These are phyloP conservation scores for Bombus breviceps DNA, from an alignment of 1,140 invertebrate genomes.

Conservation along the genomic window DNA sequence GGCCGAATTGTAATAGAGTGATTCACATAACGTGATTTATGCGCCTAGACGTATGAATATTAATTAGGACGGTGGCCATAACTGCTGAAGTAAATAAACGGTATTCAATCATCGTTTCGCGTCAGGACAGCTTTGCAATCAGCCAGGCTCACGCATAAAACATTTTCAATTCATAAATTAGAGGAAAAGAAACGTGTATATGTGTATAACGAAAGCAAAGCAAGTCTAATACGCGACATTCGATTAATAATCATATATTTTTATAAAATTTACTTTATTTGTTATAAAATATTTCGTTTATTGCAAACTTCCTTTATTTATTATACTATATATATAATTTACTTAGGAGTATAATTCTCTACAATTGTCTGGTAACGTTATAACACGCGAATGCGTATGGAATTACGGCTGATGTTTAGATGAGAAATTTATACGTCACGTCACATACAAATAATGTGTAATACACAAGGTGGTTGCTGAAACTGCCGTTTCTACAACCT, in stretches of 20 bases:
- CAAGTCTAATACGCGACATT: too few relatives aligned
- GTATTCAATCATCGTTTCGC: neutral
- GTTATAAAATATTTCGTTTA: too few relatives aligned
- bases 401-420: neutral
- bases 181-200: too few relatives aligned
- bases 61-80: slow-evolving; percentile 3
- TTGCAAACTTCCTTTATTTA: too few relatives aligned
- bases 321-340: too few relatives aligned
- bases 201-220: too few relatives aligned
- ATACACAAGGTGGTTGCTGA: neutral
- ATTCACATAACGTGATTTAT: slow-evolving; percentile 24
- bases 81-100: slow-evolving; percentile 16
- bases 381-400: neutral
- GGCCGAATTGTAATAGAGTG: neutral
- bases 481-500: neutral
- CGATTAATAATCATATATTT: too few relatives aligned
- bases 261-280: too few relatives aligned
- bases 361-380: too few relatives aligned
- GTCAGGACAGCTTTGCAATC: neutral
- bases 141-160: too few relatives aligned
- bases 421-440: neutral
- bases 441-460: neutral
- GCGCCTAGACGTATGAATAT: slow-evolving; percentile 30
- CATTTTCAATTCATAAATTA: neutral
- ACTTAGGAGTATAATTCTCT: too few relatives aligned